A percentile compares a stretch with the other conserved stretches of the same genome.
Conservation (phyloP, 2,888 invertebrate genomes). For the Mimachlamys varia region DNA sequence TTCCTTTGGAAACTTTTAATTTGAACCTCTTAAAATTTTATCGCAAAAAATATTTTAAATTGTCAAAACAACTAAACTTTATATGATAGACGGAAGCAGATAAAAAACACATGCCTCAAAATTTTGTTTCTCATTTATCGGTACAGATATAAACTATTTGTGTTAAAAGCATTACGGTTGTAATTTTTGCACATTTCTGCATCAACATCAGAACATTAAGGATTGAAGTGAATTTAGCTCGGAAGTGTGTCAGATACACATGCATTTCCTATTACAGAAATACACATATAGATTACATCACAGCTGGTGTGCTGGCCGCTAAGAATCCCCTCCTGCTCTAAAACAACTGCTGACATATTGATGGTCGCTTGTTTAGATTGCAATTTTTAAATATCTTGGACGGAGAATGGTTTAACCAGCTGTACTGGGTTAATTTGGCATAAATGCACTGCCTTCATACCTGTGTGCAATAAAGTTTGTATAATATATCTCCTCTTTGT, state of each 20-base stretch:
- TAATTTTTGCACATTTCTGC: neutral
- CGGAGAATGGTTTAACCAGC: neutral
- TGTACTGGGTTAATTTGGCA: neutral
- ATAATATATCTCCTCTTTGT: neutral
- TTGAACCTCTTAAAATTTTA: neutral
- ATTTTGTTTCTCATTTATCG: neutral
- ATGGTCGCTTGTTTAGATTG: neutral
- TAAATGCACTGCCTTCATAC: neutral
- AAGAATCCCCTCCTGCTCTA: neutral
- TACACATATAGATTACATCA: neutral
- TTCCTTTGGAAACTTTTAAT: neutral
- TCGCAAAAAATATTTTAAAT: neutral
- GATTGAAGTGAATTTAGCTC: neutral
- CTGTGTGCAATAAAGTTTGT: neutral
- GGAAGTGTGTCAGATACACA: constrained; percentile 11
- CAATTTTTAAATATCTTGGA: neutral
- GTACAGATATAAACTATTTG: neutral
- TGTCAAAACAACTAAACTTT: neutral
- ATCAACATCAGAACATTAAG: neutral
- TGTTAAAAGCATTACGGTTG: neutral
- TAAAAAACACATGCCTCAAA: neutral
- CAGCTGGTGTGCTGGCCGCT: neutral
- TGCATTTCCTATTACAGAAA: constrained; percentile 10
- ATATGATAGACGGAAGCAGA: neutral
- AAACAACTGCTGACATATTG: neutral